Percentiles rank a stretch among this genome's conserved stretches.
phyloP scores from a whole-genome alignment of 2,888 invertebrate genomes.

The Drosophila nigricruria region DNA sequence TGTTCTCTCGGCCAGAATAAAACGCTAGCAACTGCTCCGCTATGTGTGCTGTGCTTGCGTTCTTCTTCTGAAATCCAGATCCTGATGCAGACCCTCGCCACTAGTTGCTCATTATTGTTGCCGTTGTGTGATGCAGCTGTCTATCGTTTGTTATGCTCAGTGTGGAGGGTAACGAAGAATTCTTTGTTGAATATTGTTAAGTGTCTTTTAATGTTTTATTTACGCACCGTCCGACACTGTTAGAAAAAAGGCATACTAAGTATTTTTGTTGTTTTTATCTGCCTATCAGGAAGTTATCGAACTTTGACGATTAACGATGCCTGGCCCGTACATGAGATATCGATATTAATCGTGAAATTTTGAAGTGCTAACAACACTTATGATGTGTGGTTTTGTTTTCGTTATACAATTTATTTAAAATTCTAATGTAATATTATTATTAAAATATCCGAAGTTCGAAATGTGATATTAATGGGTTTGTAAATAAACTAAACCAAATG shows the following conservation, averaged over 20 bases:
- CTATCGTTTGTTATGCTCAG: background rate
- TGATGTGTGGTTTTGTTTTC: background rate
- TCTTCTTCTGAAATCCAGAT: conserved; percentile 25
- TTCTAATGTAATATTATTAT: background rate
- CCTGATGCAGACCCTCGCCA: conserved; percentile 34
- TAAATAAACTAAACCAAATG: background rate
- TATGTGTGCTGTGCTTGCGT: background rate
- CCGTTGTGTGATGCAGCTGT: background rate
- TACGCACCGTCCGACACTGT: conserved; percentile 28
- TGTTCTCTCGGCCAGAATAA: conserved; percentile 77
- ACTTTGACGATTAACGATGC: conserved; percentile 2
- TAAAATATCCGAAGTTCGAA: background rate
- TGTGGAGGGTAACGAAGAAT: background rate
- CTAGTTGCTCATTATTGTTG: conserved; percentile 72
- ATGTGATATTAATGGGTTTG: background rate
- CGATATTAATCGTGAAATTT: conserved; percentile 17
- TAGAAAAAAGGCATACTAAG: conserved; percentile 31
- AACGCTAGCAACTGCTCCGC: background rate
- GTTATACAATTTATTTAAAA: background rate
- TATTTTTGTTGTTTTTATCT: conserved; percentile 51
- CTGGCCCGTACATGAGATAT: conserved; percentile 17
- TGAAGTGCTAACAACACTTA: background rate
- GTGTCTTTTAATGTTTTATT: conserved; percentile 25
- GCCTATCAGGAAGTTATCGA: conserved; percentile 37
- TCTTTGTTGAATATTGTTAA: background rate